A percentile compares a stretch with the other conserved stretches of the same genome.
Conservation (phyloP, 2,888 invertebrate species). For the Scaptomyza cyrtandrae region DNA sequence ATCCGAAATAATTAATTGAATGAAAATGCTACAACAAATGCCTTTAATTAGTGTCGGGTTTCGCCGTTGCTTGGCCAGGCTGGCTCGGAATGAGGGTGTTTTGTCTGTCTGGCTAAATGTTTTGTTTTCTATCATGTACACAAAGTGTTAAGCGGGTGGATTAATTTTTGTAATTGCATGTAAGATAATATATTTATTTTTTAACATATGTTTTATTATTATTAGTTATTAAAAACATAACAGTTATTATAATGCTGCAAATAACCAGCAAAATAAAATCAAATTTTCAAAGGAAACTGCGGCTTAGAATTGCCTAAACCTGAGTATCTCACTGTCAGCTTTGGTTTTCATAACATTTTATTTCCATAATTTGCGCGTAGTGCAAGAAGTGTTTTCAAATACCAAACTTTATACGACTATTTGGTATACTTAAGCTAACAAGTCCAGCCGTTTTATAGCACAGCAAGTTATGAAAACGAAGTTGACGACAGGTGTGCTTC, state of each 20-base stretch:
- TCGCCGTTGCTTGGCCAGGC: constrained; percentile 41
- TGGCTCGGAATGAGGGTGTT: constrained; percentile 12
- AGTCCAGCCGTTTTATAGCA: constrained; percentile 3
- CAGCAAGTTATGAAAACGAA: constrained; percentile 3
- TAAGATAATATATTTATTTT: neutral
- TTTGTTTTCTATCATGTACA: constrained; percentile 14
- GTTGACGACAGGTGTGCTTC: constrained; percentile 32
- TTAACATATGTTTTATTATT: too few relatives aligned
- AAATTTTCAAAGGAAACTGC: too few relatives aligned
- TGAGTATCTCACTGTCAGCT: neutral
- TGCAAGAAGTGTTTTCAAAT: neutral
- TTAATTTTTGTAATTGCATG: constrained; percentile 1
- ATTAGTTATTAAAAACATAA: too few relatives aligned
- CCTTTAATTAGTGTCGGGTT: constrained; percentile 81
- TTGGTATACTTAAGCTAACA: neutral
- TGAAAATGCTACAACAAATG: constrained; percentile 77
- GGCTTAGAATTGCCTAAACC: neutral
- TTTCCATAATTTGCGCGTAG: neutral
- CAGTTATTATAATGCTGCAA: too few relatives aligned
- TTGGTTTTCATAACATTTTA: neutral
- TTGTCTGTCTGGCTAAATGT: constrained; percentile 26
- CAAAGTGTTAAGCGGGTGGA: constrained; percentile 4
- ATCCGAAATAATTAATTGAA: constrained; percentile 82
- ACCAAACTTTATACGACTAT: neutral
- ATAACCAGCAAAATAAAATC: neutral